Conservation (phyloP, 2,797 vertebrate genomes). For the Tympanoctomys barrerae region DNA sequence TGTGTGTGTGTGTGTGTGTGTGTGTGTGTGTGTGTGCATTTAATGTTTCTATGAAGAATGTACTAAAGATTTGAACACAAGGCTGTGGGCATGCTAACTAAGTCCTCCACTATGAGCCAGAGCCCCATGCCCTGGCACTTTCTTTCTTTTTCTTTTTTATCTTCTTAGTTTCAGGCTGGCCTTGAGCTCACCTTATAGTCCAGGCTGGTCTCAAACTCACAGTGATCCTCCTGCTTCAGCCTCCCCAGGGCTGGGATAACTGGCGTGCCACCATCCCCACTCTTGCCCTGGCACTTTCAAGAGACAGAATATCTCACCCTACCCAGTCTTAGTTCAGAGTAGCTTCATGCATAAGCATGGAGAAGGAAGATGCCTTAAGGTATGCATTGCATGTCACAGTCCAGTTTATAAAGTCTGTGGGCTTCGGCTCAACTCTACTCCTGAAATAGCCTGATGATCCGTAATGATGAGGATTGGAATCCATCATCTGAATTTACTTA, state of each 20-base stretch:
- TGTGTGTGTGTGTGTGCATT: too few relatives aligned
- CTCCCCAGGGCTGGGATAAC: too few relatives aligned
- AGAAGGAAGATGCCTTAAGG: background rate
- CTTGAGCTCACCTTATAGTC: too few relatives aligned
- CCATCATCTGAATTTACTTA: constrained; percentile 86
- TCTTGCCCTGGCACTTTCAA: background rate
- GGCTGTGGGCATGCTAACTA: background rate
- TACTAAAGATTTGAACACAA: background rate
- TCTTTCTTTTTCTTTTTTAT: too few relatives aligned
- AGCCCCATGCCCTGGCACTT: background rate
- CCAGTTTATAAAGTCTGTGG: constrained; percentile 9
- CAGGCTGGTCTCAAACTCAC: too few relatives aligned
- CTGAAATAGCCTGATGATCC: constrained; percentile 73
- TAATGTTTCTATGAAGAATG: background rate
- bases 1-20: too few relatives aligned
- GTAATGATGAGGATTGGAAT: constrained; percentile 77
- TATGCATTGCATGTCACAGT: background rate
- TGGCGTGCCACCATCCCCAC: too few relatives aligned
- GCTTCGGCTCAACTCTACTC: constrained; percentile 28
- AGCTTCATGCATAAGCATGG: rapidly evolving
- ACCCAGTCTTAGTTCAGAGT: background rate
- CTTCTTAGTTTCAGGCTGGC: too few relatives aligned
- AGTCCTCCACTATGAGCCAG: background rate
- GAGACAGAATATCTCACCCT: background rate
- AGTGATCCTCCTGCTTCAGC: too few relatives aligned